Conservation (phyloP, 2,888 invertebrate species). For the Drosophila emarginata region DNA sequence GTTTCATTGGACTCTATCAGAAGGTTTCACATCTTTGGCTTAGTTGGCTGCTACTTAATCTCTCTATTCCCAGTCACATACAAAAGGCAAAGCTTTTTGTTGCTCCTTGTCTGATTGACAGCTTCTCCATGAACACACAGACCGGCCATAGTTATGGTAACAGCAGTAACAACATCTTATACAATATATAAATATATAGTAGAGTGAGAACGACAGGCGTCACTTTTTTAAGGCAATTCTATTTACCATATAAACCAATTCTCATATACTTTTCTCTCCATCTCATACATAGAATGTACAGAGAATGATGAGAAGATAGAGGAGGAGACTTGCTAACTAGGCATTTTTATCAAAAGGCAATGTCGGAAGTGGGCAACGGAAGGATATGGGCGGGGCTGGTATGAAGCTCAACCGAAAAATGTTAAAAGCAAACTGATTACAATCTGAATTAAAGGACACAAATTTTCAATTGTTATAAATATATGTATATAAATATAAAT, state of each 20-base stretch:
- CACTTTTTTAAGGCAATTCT: constrained; percentile 3
- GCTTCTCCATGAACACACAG: not conserved
- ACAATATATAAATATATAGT: not conserved
- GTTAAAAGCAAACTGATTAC: constrained; percentile 73
- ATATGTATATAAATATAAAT: constrained; percentile 7
- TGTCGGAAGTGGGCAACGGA: not conserved
- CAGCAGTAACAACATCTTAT: not conserved
- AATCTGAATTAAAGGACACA: constrained; percentile 60
- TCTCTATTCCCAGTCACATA: not conserved
- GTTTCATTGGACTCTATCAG: too few species aligned
- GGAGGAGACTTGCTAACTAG: constrained; percentile 8
- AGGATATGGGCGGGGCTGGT: not conserved
- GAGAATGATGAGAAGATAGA: constrained; percentile 19
- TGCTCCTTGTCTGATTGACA: not conserved
- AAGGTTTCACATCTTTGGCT: too few species aligned
- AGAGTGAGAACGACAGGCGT: constrained; percentile 3
- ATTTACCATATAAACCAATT: constrained; percentile 6
- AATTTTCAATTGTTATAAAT: constrained; percentile 5
- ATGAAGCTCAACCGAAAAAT: constrained; percentile 49
- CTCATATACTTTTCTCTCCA: not conserved
- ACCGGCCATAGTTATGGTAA: not conserved
- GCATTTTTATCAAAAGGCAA: constrained; percentile 48
- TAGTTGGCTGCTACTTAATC: not conserved
- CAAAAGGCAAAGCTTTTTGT: not conserved
- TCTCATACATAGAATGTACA: constrained; percentile 7